Evolutionary conservation across 2,797 vertebrate species (phyloP), one percentile per base, ranked within the genome.

Genomic region (Cynodonichthys magdalenae): DNA sequence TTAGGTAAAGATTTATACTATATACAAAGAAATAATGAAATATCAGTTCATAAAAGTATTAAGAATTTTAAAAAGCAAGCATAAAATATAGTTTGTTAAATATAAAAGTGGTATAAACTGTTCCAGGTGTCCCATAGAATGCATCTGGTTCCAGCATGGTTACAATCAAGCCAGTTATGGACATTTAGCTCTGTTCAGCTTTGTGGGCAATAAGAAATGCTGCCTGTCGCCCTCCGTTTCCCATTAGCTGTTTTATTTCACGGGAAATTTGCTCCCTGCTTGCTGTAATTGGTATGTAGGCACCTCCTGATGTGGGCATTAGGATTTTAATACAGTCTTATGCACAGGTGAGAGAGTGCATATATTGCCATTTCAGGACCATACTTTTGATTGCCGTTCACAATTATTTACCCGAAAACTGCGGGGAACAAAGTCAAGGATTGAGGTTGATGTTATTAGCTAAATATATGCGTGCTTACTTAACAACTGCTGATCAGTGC

Each of bases 211-310:
- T 81, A 66, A 88, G 83, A 74, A 92, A 90, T 72, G 84, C 74
- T 78, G 83, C 80, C 78, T 77, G 74, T 81, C 58, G 63, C 84
- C 83, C 88, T 86, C 89, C 71, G 73, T 92, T 92, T 92, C 90
- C 92, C 89, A 93, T 94, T 93, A 93, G 87, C 87, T 80, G 76
- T 92, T 91, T 93, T 94, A 93, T 94, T 94, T 94, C 93, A 93
- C 79, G 90, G 92, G 86, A 89, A 93, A 94, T 92, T 93, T 94
- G 86, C 92, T 91, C 90, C 84, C 89, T 90, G 88, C 91, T 90
- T 88, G 87, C 87, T 84, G 83, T 94, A 93, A 93, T 93, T 93
- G 91, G 80, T 91, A 89, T 91, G 88, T 89, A 84, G 87, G 88
- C 87, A 87, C 87, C 89, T 93, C 80, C 83, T 92, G 90, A 94